Evolutionary conservation across 2,888 invertebrate genomes (phyloP), one percentile per base, ranked within the genome.

Genomic region (Drosophila tanythrix): DNA sequence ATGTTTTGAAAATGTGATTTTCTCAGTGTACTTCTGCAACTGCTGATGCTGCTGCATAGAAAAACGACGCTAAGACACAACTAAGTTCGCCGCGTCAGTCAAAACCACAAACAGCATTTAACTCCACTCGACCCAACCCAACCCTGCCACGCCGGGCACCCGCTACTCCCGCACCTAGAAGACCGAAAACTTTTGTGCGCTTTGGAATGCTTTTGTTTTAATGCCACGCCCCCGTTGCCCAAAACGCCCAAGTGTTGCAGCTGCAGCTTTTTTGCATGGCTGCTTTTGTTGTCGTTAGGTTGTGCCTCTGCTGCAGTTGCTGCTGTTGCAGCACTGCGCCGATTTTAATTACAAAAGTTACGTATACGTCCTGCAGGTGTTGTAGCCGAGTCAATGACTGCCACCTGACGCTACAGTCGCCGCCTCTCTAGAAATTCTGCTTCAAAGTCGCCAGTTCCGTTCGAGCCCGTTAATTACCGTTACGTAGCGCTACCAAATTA

Each of bases 311-410:
- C 48, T 46, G 56, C 33, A 43, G 48, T 31, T 65, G 53, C 52
- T 64, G 68, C 52, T 68, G 67, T 50, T 51, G 67, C 74, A 70
- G 83, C 90, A 82, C 29, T 89, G 89, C 81, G 89, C 71, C 81
- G 86, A 77, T 90, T 89, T 89, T 85, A 89, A 85, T 85, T 85
- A 89, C 85, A 89, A 90, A 90, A 90, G 86, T 88, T 86, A 85
- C 85, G 85, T 85, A 82, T 85, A 88, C 88, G 85, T 80, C 77
- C 88, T 85, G 89, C 89, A 85, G 85, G 89, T 89, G 85, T 84
- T 88, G 89, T 87, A 84, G 75, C 88, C 89, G 84, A 74, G 67
- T 52, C 76, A 56, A 38, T 56, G 58, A 63, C 57, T 82, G 76
- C 73, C 77, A 71, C 62, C 57, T 61, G 76, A 53, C 43, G 57